Percentiles rank a stretch among this genome's conserved stretches.
Conservation (phyloP, 2,888 invertebrate genomes). For the Chrysodeixis includens region DNA sequence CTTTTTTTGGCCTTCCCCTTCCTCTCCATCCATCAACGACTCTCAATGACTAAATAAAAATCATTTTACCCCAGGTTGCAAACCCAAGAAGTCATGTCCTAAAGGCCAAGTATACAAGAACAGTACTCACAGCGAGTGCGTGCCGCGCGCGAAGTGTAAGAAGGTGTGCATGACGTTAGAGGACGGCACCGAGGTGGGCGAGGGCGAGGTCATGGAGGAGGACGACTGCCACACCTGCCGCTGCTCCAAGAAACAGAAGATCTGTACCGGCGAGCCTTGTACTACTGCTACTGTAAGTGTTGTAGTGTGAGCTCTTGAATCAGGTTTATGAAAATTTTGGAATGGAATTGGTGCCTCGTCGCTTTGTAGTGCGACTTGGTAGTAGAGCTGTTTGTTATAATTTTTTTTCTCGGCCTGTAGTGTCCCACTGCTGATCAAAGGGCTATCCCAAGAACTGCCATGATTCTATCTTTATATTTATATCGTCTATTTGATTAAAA, state of each 20-base stretch:
- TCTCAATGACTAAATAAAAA: no score
- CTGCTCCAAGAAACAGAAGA: conserved; percentile 91
- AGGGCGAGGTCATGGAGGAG: conserved; percentile 93
- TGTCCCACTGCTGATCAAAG: no score
- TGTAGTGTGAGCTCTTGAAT: background rate
- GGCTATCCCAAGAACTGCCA: no score
- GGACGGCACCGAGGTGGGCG: conserved; percentile 91
- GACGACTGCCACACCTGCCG: conserved; percentile 95
- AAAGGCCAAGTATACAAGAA: conserved; percentile 93
- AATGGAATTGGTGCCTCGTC: no score
- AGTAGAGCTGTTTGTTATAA: no score
- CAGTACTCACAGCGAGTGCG: conserved; percentile 91
- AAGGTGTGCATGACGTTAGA: conserved; percentile 91
- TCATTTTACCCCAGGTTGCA: conserved; percentile 89
- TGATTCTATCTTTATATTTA: no score
- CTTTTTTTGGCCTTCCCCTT: no score
- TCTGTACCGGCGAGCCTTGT: conserved; percentile 93
- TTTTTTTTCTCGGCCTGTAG: no score
- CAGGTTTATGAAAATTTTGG: no score
- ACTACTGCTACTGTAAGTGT: conserved; percentile 70
- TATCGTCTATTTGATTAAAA: no score
- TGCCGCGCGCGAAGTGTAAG: conserved; percentile 92
- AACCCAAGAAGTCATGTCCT: conserved; percentile 91
- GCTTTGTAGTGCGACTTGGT: no score
- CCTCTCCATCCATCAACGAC: no score